A percentile compares a stretch with the other conserved stretches of the same genome.
These are phyloP conservation scores for Palythoa grandiflora DNA, from an alignment of 92 coral and sea anemone genomes.

Conservation along the genomic window DNA sequence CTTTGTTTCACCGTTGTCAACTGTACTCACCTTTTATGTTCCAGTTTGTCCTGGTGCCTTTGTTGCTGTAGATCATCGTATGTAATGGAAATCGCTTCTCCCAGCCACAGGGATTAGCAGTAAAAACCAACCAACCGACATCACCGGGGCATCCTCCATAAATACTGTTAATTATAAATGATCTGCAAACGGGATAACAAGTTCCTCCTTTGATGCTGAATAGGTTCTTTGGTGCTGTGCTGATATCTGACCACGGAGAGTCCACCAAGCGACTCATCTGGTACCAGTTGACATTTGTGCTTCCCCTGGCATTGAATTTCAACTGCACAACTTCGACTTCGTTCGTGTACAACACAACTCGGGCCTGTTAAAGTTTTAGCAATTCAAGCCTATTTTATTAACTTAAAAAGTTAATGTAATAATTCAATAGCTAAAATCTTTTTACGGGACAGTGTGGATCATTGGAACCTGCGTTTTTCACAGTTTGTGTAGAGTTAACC, in stretches of 20 bases:
- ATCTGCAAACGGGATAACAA: constrained; percentile 38
- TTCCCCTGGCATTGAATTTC: constrained; percentile 23
- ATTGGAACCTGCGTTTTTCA: no score
- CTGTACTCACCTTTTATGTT: constrained; percentile 28
- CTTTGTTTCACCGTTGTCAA: no score
- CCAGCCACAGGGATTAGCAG: constrained; percentile 4
- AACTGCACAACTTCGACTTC: background rate
- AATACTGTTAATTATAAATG: constrained; percentile 27
- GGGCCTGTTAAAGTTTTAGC: no score
- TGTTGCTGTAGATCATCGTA: constrained; percentile 30
- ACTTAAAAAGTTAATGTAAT: no score
- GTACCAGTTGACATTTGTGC: constrained; percentile 34
- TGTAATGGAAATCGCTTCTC: constrained; percentile 18
- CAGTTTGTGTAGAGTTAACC: no score
- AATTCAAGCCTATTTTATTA: no score
- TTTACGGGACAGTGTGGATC: no score
- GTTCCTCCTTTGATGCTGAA: constrained; percentile 33
- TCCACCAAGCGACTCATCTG: background rate
- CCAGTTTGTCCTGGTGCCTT: constrained; percentile 17
- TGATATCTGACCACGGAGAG: constrained; percentile 48
- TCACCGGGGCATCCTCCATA: constrained; percentile 49
- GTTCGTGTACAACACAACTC: constrained; percentile 42
- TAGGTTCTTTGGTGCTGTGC: constrained; percentile 7
- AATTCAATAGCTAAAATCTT: no score
- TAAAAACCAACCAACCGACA: constrained; percentile 36